phyloP scores from a whole-genome alignment of 2,797 vertebrate genomes.

The Myiotriccus ornatus region DNA sequence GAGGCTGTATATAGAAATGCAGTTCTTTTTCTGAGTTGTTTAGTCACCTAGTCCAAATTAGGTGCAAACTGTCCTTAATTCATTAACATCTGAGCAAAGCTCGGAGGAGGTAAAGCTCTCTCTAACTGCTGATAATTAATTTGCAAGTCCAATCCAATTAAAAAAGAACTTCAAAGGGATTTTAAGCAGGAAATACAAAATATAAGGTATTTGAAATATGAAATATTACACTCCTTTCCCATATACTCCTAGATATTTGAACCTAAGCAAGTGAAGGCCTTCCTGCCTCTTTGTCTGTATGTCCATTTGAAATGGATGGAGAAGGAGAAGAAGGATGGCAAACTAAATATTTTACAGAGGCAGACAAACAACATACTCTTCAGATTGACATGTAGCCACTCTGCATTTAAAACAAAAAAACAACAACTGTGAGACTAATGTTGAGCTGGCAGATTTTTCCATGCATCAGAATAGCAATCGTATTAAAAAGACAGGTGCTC shows the following conservation, averaged over 20 bases:
- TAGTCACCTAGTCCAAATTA: conserved; percentile 30
- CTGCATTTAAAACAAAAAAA: neutral
- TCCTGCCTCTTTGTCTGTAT: neutral
- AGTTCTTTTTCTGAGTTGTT: neutral
- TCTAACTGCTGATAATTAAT: conserved; percentile 49
- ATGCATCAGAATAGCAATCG: neutral
- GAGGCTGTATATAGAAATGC: neutral
- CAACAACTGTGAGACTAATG: neutral
- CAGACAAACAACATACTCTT: neutral
- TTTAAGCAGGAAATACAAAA: neutral
- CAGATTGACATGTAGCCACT: neutral
- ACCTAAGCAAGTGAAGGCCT: neutral
- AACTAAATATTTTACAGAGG: neutral
- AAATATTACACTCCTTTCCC: neutral
- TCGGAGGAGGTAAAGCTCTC: neutral
- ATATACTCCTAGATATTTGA: neutral
- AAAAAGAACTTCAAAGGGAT: conserved; percentile 37
- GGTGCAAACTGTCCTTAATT: conserved; percentile 35
- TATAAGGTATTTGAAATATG: neutral
- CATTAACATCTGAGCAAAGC: conserved; percentile 43
- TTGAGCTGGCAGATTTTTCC: conserved; percentile 8
- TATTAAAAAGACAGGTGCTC: conserved; percentile 31
- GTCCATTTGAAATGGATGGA: neutral
- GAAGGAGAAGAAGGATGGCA: neutral
- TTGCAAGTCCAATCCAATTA: conserved; percentile 36